These are phyloP conservation scores for Agapornis roseicollis DNA, from an alignment of 2,113 vertebrate species.

Conservation along the genomic window DNA sequence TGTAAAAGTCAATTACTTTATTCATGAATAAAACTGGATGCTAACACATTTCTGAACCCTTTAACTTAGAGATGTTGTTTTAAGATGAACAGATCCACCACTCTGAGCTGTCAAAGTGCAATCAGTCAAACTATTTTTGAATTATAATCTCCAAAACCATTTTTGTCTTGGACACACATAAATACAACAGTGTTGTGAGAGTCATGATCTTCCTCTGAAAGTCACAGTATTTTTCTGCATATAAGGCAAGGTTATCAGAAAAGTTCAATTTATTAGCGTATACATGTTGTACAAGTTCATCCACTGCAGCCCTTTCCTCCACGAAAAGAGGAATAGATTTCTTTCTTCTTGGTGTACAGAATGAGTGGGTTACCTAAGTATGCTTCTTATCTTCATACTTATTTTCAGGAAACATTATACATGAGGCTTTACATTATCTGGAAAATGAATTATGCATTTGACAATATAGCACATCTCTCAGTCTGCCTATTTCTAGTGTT, in stretches of 20 bases:
- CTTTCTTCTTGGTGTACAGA: not conserved
- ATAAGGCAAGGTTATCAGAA: not conserved
- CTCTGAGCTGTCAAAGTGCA: not conserved
- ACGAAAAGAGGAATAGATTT: not conserved
- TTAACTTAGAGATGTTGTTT: not conserved
- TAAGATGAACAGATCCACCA: not conserved
- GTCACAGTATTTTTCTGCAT: not conserved
- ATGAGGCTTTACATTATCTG: not conserved
- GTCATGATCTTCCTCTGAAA: not conserved
- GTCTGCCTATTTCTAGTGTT: not conserved
- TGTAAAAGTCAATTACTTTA: not conserved
- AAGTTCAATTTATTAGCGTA: not conserved
- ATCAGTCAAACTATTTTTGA: not conserved
- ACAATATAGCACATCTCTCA: not conserved
- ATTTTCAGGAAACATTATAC: not conserved
- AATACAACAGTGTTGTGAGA: not conserved
- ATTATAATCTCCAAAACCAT: not conserved
- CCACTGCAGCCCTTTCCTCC: not conserved
- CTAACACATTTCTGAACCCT: not conserved
- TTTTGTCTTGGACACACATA: not conserved
- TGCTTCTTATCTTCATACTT: not conserved
- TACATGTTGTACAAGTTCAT: not conserved
- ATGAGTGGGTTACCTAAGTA: not conserved
- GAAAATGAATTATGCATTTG: conserved; percentile 41
- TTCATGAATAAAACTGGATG: not conserved